Percentiles rank a stretch among this genome's conserved stretches.
These are phyloP conservation scores for Geopemphigus sp. DNA, from an alignment of 1,140 invertebrate genomes.

Conservation along the genomic window DNA sequence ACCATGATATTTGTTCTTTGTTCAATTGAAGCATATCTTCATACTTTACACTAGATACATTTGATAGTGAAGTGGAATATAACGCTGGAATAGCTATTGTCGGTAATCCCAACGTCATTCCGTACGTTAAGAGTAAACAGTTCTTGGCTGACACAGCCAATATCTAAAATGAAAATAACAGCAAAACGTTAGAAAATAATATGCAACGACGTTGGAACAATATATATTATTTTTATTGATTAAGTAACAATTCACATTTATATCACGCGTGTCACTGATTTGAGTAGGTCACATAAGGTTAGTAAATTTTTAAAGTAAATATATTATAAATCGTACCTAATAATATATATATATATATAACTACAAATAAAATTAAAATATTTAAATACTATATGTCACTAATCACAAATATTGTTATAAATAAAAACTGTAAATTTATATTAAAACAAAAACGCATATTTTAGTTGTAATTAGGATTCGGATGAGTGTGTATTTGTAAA, in stretches of 20 bases:
- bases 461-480: too few species aligned
- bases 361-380: too few species aligned
- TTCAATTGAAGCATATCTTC: conserved; percentile 60
- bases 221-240: background rate
- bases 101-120: conserved; percentile 72
- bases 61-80: background rate
- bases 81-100: conserved; percentile 69
- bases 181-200: background rate
- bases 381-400: too few species aligned
- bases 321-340: background rate
- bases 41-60: conserved; percentile 56
- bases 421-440: too few species aligned
- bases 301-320: background rate
- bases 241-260: too few species aligned
- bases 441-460: too few species aligned
- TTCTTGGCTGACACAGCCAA: conserved; percentile 54
- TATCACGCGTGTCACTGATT: background rate
- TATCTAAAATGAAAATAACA: conserved; percentile 50
- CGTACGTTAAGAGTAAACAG: conserved; percentile 60
- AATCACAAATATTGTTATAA: too few species aligned
- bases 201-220: background rate
- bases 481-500: too few species aligned
- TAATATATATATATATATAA: background rate
- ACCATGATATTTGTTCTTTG: conserved; percentile 71
- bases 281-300: background rate